These are phyloP conservation scores for Oxytorus armatus DNA, from an alignment of 2,888 invertebrate species.

Conservation along the genomic window DNA sequence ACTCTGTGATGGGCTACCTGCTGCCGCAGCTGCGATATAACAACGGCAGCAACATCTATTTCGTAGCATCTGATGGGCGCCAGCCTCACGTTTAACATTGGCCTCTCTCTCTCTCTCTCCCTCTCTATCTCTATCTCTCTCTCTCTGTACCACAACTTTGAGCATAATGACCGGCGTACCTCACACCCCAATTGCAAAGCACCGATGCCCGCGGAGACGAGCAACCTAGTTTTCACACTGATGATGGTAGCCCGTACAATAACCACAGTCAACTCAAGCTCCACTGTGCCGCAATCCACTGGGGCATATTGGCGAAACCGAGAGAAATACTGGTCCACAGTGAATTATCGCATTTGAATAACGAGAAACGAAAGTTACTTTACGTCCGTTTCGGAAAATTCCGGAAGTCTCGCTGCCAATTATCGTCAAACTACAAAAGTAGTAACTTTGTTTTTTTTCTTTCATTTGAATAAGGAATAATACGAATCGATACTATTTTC, in stretches of 20 bases:
- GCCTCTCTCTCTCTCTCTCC: conserved; percentile 46
- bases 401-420: not conserved
- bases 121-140: conserved; percentile 31
- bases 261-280: conserved; percentile 45
- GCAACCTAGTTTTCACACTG: conserved; percentile 63
- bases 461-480: too few relatives aligned
- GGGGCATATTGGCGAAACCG: conserved; percentile 44
- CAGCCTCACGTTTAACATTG: conserved; percentile 32
- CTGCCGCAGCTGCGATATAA: conserved; percentile 36
- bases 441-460: too few relatives aligned
- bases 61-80: conserved; percentile 27
- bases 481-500: too few relatives aligned
- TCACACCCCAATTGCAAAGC: conserved; percentile 43
- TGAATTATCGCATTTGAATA: conserved; percentile 2
- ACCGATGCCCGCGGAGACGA: conserved; percentile 44
- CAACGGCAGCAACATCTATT: conserved; percentile 41
- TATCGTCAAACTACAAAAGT: too few relatives aligned
- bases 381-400: not conserved
- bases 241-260: conserved; percentile 49
- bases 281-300: conserved; percentile 39
- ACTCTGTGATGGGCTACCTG: conserved; percentile 49
- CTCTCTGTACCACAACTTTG: conserved; percentile 42
- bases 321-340: conserved; percentile 38
- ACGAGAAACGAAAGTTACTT: conserved; percentile 16
- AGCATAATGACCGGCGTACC: conserved; percentile 64